These are phyloP conservation scores for Porites rus DNA, from an alignment of 92 coral and sea anemone genomes.

Conservation along the genomic window DNA sequence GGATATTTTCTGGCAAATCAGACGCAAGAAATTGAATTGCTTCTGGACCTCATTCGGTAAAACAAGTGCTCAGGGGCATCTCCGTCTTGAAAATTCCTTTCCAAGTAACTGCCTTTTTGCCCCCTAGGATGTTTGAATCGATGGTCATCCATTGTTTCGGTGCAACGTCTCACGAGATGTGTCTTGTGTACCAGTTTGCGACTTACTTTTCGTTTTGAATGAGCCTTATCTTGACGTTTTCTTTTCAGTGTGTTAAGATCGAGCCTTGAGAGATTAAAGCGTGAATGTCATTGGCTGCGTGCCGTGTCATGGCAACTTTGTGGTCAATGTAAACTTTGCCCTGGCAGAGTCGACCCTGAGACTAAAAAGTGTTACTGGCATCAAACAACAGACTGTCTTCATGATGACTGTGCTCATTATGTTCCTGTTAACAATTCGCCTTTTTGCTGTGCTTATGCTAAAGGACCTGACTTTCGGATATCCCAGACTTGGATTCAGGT, in stretches of 20 bases:
- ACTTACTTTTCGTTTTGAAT: too few species aligned
- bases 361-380: slow-evolving; percentile 25
- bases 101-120: too few species aligned
- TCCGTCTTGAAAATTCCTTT: too few species aligned
- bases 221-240: not conserved
- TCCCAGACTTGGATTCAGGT: slow-evolving; percentile 36
- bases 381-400: not conserved
- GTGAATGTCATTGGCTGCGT: slow-evolving; percentile 35
- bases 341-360: not conserved
- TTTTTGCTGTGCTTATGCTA: slow-evolving; percentile 31
- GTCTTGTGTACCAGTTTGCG: too few species aligned
- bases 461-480: slow-evolving; percentile 21
- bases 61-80: too few species aligned
- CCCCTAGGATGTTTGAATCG: too few species aligned
- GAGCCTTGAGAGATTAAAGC: not conserved
- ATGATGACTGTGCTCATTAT: slow-evolving; percentile 47
- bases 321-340: slow-evolving; percentile 29
- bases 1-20: too few species aligned
- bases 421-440: slow-evolving; percentile 2
- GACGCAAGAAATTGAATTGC: too few species aligned
- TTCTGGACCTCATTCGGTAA: too few species aligned
- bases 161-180: too few species aligned
- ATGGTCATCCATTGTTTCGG: too few species aligned
- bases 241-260: not conserved
- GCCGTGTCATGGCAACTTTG: slow-evolving; percentile 20